A percentile compares a stretch with the other conserved stretches of the same genome.
Conservation (phyloP, 1,140 invertebrate genomes). For the Drosophila eugracilis region DNA sequence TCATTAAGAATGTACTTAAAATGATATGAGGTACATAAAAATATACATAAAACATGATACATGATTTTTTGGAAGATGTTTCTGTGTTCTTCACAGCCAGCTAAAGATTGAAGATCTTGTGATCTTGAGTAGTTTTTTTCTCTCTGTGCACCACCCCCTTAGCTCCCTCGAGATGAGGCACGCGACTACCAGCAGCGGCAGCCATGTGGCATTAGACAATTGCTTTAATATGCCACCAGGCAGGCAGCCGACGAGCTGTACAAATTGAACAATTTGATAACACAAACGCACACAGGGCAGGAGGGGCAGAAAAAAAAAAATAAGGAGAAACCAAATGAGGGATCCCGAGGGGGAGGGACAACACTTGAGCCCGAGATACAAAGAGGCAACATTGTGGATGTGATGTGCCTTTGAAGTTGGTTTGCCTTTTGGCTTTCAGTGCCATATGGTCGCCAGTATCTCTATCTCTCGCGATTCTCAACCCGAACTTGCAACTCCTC, state of each 20-base stretch:
- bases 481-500: slow-evolving; percentile 43
- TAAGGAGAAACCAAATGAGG: slow-evolving; percentile 3
- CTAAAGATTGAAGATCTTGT: too few relatives aligned
- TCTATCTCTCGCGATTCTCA: slow-evolving; percentile 23
- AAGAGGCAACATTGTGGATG: slow-evolving; percentile 66
- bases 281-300: slow-evolving; percentile 32
- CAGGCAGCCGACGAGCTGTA: slow-evolving; percentile 59
- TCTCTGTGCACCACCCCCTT: slow-evolving; percentile 8
- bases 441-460: slow-evolving; percentile 67
- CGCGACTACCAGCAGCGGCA: slow-evolving; percentile 74
- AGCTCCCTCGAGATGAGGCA: slow-evolving; percentile 38
- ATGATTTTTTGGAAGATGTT: background rate
- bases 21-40: background rate
- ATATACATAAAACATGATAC: background rate
- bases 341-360: slow-evolving; percentile 11
- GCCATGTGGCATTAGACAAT: slow-evolving; percentile 79
- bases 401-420: slow-evolving; percentile 67
- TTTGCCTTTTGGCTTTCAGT: slow-evolving; percentile 37
- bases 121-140: too few relatives aligned
- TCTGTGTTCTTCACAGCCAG: background rate
- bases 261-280: slow-evolving; percentile 82
- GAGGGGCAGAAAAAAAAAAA: too few relatives aligned
- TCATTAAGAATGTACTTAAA: background rate
- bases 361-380: slow-evolving; percentile 58
- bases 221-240: slow-evolving; percentile 78